Percentiles rank a stretch among this genome's conserved stretches.
These are phyloP conservation scores for Carduelis carduelis DNA, from an alignment of 2,797 vertebrate genomes.

Conservation along the genomic window DNA sequence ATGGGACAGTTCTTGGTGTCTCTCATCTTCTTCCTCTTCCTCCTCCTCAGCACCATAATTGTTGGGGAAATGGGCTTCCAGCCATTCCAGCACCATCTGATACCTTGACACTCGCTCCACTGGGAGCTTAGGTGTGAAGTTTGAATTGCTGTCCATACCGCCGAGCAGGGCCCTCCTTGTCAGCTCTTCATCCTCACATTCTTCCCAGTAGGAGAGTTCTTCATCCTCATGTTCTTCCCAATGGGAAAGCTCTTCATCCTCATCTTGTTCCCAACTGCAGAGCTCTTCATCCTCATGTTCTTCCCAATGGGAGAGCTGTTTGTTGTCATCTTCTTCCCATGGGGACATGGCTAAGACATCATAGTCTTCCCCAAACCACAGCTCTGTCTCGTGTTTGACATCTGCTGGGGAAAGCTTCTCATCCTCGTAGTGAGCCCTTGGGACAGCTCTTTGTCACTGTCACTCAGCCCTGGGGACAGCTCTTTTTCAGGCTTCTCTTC, in stretches of 20 bases:
- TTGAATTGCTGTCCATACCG: too few relatives aligned
- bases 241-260: neutral
- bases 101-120: neutral
- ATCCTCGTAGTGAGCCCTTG: neutral
- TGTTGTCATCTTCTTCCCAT: neutral
- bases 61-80: neutral
- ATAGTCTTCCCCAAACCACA: neutral
- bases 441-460: neutral
- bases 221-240: too few relatives aligned
- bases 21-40: neutral
- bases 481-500: neutral
- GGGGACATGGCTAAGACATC: neutral
- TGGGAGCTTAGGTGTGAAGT: fast-evolving
- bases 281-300: too few relatives aligned
- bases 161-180: neutral
- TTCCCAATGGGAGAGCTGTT: neutral
- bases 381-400: neutral
- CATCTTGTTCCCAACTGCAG: too few relatives aligned
- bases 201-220: neutral
- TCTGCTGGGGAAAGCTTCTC: neutral
- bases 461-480: neutral
- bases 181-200: neutral
- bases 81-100: neutral
- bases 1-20: too few relatives aligned
- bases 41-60: neutral